Conservation (phyloP, 2,888 invertebrate species). For the Nasonovia ribisnigri region DNA sequence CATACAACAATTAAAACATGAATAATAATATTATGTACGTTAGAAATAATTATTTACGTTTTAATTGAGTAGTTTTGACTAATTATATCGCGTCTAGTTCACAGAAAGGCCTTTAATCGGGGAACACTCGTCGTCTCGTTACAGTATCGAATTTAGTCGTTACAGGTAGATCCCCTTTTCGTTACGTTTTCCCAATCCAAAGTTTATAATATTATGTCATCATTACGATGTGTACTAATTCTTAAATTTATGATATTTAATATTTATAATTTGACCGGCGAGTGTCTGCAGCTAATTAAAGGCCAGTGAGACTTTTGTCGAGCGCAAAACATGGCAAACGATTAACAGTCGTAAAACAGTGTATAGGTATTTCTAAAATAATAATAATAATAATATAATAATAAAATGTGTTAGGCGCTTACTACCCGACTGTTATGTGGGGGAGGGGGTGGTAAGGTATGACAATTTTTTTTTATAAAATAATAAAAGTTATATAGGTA, state of each 20-base stretch:
- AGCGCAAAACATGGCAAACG: conserved; percentile 61
- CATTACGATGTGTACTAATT: not conserved
- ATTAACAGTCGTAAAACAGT: conserved; percentile 57
- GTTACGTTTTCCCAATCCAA: not conserved
- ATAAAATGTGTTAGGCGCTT: not conserved
- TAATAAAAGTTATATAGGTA: not conserved
- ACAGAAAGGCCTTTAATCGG: conserved; percentile 59
- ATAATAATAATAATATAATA: conserved; percentile 3
- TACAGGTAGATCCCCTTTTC: not conserved
- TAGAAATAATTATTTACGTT: conserved; percentile 52
- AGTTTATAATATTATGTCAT: not conserved
- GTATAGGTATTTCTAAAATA: not conserved
- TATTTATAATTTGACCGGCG: not conserved
- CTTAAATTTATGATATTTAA: not conserved
- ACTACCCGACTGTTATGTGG: conserved; percentile 4
- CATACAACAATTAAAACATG: conserved; percentile 59
- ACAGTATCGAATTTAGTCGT: not conserved
- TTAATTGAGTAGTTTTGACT: conserved; percentile 61
- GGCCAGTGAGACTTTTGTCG: conserved; percentile 36
- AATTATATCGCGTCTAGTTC: conserved; percentile 37
- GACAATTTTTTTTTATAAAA: not conserved
- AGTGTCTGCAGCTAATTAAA: conserved; percentile 64
- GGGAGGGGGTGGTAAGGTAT: not conserved
- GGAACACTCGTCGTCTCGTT: conserved; percentile 57
- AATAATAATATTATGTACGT: conserved; percentile 27